Conservation (phyloP, 2,888 invertebrate species). For the Asteroscopus sphinx region DNA sequence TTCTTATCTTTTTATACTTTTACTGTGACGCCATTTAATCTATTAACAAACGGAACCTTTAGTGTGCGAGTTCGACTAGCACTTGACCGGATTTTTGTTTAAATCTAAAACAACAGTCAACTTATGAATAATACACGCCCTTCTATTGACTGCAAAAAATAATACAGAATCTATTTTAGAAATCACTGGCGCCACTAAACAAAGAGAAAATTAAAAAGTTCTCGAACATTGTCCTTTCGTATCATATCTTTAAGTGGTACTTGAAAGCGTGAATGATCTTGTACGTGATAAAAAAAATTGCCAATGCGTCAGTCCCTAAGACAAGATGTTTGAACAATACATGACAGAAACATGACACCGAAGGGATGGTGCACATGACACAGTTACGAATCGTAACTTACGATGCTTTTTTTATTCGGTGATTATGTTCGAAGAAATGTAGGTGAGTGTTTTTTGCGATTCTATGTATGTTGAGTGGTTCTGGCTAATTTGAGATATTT, state of each 20-base stretch:
- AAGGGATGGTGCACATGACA: slow-evolving; percentile 46
- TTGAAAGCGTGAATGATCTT: slow-evolving; percentile 52
- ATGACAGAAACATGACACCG: slow-evolving; percentile 52
- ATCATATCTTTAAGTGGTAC: slow-evolving; percentile 49
- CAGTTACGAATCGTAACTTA: not conserved
- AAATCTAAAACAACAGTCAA: slow-evolving; percentile 6
- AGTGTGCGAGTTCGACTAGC: too few species aligned
- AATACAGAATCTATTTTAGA: slow-evolving; percentile 14
- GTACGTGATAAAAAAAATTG: slow-evolving; percentile 46
- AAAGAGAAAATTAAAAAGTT: slow-evolving; percentile 43
- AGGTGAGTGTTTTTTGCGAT: slow-evolving; percentile 9
- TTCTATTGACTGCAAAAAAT: slow-evolving; percentile 17
- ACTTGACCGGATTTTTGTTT: too few species aligned
- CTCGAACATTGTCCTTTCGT: slow-evolving; percentile 45
- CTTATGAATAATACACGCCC: slow-evolving; percentile 6
- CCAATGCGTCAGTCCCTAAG: slow-evolving; percentile 36
- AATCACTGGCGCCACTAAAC: slow-evolving; percentile 59
- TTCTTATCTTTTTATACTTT: not conserved
- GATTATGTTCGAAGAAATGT: slow-evolving; percentile 25
- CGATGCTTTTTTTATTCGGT: slow-evolving; percentile 18
- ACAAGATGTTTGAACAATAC: slow-evolving; percentile 43
- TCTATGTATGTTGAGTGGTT: not conserved
- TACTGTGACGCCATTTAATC: not conserved
- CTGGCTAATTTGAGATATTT: slow-evolving; percentile 11
- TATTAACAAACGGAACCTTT: not conserved